Evolutionary conservation across 2,888 invertebrate species (phyloP).

Genomic region (Reticulitermes lucifugus): DNA sequence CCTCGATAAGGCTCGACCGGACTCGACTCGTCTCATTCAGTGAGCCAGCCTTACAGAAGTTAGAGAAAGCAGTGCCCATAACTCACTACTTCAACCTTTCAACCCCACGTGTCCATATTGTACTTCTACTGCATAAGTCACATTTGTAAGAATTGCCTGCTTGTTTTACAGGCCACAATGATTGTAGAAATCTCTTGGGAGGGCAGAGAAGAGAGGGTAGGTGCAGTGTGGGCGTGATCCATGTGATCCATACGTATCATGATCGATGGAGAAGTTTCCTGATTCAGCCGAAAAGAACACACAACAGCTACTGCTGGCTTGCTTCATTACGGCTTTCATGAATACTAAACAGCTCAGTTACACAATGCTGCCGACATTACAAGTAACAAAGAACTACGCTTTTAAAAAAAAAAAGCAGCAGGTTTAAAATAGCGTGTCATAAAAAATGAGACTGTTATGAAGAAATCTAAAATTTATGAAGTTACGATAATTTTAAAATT

Average conservation of each 20-base stretch:
- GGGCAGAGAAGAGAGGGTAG: not conserved
- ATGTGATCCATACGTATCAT: not conserved
- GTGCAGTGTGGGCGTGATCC: not conserved
- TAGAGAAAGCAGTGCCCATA: too few relatives aligned
- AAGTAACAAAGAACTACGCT: not conserved
- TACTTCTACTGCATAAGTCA: too few relatives aligned
- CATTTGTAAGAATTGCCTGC: too few relatives aligned
- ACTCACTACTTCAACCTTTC: too few relatives aligned
- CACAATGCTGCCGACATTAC: not conserved
- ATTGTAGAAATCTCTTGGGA: too few relatives aligned
- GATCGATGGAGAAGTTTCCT: not conserved
- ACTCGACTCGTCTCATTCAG: too few relatives aligned
- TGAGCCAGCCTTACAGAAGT: too few relatives aligned
- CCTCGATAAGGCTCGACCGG: too few relatives aligned
- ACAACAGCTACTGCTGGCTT: not conserved
- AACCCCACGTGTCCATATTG: too few relatives aligned
- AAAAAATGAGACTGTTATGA: not conserved
- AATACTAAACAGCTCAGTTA: constrained; percentile 22
- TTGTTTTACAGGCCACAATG: too few relatives aligned
- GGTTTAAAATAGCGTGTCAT: not conserved
- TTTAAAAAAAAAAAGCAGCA: not conserved
- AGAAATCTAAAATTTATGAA: too few relatives aligned
- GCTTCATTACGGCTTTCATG: not conserved
- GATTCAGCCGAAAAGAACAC: constrained; percentile 35
- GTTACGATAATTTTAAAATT: too few relatives aligned